Evolutionary conservation across 2,888 invertebrate genomes (phyloP), one percentile per base, ranked within the genome.

Genomic region (Platerodrilus igneus): DNA sequence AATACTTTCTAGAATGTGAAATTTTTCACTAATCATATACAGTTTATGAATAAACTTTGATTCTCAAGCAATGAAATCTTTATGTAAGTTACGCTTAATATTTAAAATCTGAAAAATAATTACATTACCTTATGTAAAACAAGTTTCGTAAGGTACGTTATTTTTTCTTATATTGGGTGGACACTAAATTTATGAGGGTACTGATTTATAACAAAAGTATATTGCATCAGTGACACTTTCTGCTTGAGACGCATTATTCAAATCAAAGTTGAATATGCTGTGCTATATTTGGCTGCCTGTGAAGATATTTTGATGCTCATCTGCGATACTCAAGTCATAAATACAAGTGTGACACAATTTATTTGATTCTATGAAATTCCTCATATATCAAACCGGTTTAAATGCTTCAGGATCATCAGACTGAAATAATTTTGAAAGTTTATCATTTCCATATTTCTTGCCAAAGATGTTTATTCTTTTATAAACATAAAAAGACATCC

Each of bases 161-260:
- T n/a, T n/a, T n/a, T n/a, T n/a, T n/a, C n/a, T n/a, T n/a, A n/a
- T n/a, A n/a, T n/a, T n/a, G n/a, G n/a, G n/a, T n/a, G n/a, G n/a
- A n/a, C n/a, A n/a, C n/a, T n/a, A n/a, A n/a, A n/a, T n/a, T n/a
- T n/a, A n/a, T n/a, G n/a, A n/a, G n/a, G 37, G 40, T 42, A 42
- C 41, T 35, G 45, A 55, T 52, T 52, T 50, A 48, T 51, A 48
- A 51, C 53, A 53, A 52, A 53, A 55, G 47, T 48, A 48, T 48
- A 51, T 53, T 53, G 52, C 50, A 51, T 55, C 51, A 55, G 50
- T 48, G 52, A 50, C 51, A 53, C 45, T 44, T 51, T 46, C 45
- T 50, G 50, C 47, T 37, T 40, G 49, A 52, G 52, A 51, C 50
- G 40, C 50, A 53, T 55, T 55, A 53, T 49, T 55, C 48, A 53